Evolutionary conservation across 1,140 invertebrate species (phyloP).

Genomic region (Nasonia vitripennis): DNA sequence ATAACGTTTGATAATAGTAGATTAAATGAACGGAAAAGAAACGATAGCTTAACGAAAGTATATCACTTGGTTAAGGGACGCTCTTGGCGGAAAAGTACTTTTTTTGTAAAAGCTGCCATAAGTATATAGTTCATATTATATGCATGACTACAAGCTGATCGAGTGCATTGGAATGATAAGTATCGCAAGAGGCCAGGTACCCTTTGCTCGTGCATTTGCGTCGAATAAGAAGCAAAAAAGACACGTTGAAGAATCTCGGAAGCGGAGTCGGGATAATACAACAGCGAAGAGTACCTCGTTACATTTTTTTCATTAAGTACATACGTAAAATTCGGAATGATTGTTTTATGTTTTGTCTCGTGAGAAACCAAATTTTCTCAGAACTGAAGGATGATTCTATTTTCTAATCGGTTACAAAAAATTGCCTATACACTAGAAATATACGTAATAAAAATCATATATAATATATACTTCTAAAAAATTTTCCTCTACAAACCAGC

Average conservation of each 20-base stretch:
- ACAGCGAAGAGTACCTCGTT: background rate
- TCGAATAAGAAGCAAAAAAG: slow-evolving; percentile 21
- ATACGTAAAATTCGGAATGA: slow-evolving; percentile 44
- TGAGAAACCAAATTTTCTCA: slow-evolving; percentile 26
- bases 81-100: slow-evolving; percentile 2
- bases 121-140: background rate
- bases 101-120: slow-evolving; percentile 34
- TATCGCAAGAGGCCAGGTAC: slow-evolving; percentile 29
- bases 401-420: slow-evolving; percentile 29
- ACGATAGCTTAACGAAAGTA: slow-evolving; percentile 10
- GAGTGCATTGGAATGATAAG: slow-evolving; percentile 40
- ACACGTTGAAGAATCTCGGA: background rate
- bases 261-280: slow-evolving; percentile 8
- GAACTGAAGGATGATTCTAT: slow-evolving; percentile 14
- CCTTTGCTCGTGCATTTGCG: background rate
- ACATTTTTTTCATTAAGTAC: slow-evolving; percentile 23
- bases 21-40: slow-evolving; percentile 5
- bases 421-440: slow-evolving; percentile 24
- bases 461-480: slow-evolving; percentile 37
- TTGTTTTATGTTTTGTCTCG: background rate
- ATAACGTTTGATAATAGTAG: background rate
- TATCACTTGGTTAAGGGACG: slow-evolving; percentile 9
- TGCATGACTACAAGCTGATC: slow-evolving; percentile 27
- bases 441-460: slow-evolving; percentile 43
- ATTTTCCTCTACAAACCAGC: background rate